These are phyloP conservation scores for Channallabes apus DNA, from an alignment of 2,797 vertebrate species.

Conservation along the genomic window DNA sequence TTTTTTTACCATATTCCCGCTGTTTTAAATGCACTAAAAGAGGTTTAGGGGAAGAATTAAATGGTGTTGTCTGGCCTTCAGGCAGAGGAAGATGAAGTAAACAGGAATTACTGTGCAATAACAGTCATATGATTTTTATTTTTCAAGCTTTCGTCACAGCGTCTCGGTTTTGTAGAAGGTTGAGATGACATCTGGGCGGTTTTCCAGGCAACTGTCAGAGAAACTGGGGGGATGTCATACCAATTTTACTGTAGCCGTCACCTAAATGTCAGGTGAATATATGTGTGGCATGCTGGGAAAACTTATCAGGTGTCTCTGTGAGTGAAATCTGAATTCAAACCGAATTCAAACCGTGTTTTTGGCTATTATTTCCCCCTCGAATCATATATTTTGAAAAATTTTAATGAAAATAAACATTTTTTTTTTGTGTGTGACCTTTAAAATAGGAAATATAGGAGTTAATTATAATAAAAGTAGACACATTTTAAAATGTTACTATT, in stretches of 20 bases:
- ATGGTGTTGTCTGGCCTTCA: neutral
- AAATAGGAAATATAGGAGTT: too few species aligned
- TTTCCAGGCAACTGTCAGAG: slow-evolving; percentile 14
- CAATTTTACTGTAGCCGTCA: neutral
- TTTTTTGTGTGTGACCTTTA: too few species aligned
- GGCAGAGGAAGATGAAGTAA: slow-evolving; percentile 4
- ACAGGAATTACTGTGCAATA: neutral
- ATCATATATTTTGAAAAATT: neutral
- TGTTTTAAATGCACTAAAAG: slow-evolving; percentile 1
- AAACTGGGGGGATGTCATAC: neutral
- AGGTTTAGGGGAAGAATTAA: neutral
- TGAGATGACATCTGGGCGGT: neutral
- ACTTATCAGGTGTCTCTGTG: neutral
- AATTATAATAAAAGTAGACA: too few species aligned
- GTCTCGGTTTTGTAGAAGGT: neutral
- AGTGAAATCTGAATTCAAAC: neutral
- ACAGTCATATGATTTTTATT: neutral
- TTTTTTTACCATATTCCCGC: neutral
- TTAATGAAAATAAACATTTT: too few species aligned
- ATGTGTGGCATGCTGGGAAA: slow-evolving; percentile 6
- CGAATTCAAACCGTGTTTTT: neutral
- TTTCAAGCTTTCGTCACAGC: neutral
- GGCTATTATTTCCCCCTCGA: neutral
- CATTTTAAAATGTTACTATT: too few species aligned
- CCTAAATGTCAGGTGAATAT: neutral